These are phyloP conservation scores for Drosophila equinoxialis DNA, from an alignment of 1,140 invertebrate genomes.

Conservation along the genomic window DNA sequence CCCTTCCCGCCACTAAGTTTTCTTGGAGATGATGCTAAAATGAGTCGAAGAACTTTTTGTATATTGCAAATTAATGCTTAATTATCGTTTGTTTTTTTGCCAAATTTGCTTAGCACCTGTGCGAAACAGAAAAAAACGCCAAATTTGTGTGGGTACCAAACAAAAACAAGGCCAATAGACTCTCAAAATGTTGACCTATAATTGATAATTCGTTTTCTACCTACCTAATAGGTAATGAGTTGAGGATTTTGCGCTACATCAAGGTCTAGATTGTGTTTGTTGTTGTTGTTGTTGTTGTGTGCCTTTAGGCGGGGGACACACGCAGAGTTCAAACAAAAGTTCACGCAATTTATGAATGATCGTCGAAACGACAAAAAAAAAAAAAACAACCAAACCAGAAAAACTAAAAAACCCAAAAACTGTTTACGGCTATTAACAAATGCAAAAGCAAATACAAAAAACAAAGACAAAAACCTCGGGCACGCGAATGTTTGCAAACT, in stretches of 20 bases:
- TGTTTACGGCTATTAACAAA: constrained; percentile 72
- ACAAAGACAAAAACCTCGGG: constrained; percentile 11
- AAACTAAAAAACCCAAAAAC: background rate
- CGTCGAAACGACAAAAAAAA: constrained; percentile 34
- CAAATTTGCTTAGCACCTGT: background rate
- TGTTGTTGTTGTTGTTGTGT: constrained; percentile 8
- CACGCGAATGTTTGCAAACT: constrained; percentile 61
- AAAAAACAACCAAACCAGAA: background rate
- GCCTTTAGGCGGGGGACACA: constrained; percentile 53
- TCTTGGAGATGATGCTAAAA: background rate
- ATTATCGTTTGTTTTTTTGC: constrained; percentile 1
- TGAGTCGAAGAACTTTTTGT: background rate
- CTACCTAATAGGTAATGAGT: constrained; percentile 29
- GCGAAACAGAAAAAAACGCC: constrained; percentile 10
- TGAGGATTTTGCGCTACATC: constrained; percentile 44
- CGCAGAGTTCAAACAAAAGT: constrained; percentile 63
- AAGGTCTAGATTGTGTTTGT: constrained; percentile 41
- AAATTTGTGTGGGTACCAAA: constrained; percentile 27
- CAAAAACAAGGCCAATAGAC: constrained; percentile 71
- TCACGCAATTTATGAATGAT: constrained; percentile 79
- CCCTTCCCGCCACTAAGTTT: background rate
- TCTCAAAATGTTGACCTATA: constrained; percentile 69
- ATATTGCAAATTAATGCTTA: background rate
- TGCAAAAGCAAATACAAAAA: constrained; percentile 49
- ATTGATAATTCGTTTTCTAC: constrained; percentile 47